Evolutionary conservation across 2,888 invertebrate species (phyloP), one percentile per base, ranked within the genome.

Genomic region (Stegophylla sp.): DNA sequence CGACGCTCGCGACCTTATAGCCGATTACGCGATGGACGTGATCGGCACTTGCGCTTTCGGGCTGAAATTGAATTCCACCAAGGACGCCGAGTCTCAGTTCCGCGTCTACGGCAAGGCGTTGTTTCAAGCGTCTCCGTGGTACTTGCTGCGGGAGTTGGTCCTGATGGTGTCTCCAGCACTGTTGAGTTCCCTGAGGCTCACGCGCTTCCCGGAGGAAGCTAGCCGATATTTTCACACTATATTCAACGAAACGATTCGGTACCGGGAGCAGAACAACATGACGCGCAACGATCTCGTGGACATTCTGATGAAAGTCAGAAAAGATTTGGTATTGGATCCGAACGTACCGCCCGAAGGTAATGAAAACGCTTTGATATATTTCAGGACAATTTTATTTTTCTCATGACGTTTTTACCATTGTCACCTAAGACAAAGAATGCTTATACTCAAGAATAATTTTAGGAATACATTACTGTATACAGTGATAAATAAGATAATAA

Each of bases 41-140:
- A 88, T 89, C 59, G 88, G 88, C 12, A 86, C 86, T 53, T 87
- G 88, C 83, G 88, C 87, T 41, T 89, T 88, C 83, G 88, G 88
- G 45, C 86, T 88, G 83, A 86, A 88, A 81, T 86, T 87, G 82
- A 87, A 88, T 82, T 86, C 87, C 0, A 84, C 88, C 41, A 85
- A 85, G 20, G 84, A 87, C 82, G 85, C 86, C 41, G 84, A 87
- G 34, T 86, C 87, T 10, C 86, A 85, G n/a, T 88, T 88, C 83
- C 85, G 86, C 41, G 34, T 84, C 45, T 86, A 86, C 81, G 86
- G 86, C 1, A 84, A 84, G 26, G 13, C 3, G 17, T 1, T 81
- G 10, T 66, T 74, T 34, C 7, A 20, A 12, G 66, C 73, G 23
- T 56, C 53, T 45, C 15, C 66, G 41, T 51, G 41, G 7, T n/a